phyloP scores from a whole-genome alignment of 1,140 invertebrate species.

The Sycophila sp. region DNA sequence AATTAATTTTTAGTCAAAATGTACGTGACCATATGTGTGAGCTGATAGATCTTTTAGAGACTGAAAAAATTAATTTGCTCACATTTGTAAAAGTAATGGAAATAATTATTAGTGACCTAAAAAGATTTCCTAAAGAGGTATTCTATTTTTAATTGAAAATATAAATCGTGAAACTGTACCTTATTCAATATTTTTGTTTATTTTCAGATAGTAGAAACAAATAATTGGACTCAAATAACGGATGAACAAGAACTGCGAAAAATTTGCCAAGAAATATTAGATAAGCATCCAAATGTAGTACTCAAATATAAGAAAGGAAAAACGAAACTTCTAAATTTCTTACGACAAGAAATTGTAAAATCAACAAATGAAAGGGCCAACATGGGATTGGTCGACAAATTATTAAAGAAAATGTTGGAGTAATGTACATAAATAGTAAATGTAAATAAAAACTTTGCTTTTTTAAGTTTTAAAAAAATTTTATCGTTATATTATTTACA shows the following conservation, averaged over 20 bases:
- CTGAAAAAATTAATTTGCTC: slow-evolving; percentile 71
- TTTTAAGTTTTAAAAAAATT: background rate
- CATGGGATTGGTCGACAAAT: slow-evolving; percentile 70
- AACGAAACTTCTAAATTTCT: slow-evolving; percentile 74
- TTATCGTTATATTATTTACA: background rate
- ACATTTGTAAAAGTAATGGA: slow-evolving; percentile 68
- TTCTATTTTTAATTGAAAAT: slow-evolving; percentile 26
- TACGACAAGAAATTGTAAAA: slow-evolving; percentile 69
- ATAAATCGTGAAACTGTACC: too few relatives aligned
- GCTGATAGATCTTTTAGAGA: slow-evolving; percentile 70
- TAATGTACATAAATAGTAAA: slow-evolving; percentile 45
- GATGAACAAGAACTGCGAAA: slow-evolving; percentile 70
- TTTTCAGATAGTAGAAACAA: slow-evolving; percentile 71
- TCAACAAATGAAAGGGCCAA: slow-evolving; percentile 72
- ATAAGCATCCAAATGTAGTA: slow-evolving; percentile 76
- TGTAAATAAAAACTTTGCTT: slow-evolving; percentile 3
- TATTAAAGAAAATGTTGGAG: slow-evolving; percentile 72
- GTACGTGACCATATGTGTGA: slow-evolving; percentile 68
- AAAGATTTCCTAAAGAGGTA: slow-evolving; percentile 62
- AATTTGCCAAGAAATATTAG: slow-evolving; percentile 72
- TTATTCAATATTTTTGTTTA: slow-evolving; percentile 39
- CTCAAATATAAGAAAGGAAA: slow-evolving; percentile 77
- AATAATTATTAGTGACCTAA: slow-evolving; percentile 65
- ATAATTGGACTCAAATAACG: slow-evolving; percentile 73
- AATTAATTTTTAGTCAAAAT: slow-evolving; percentile 55